A percentile compares a stretch with the other conserved stretches of the same genome.
Conservation (phyloP, 2,113 vertebrate species). For the Eudyptes chrysolophus region DNA sequence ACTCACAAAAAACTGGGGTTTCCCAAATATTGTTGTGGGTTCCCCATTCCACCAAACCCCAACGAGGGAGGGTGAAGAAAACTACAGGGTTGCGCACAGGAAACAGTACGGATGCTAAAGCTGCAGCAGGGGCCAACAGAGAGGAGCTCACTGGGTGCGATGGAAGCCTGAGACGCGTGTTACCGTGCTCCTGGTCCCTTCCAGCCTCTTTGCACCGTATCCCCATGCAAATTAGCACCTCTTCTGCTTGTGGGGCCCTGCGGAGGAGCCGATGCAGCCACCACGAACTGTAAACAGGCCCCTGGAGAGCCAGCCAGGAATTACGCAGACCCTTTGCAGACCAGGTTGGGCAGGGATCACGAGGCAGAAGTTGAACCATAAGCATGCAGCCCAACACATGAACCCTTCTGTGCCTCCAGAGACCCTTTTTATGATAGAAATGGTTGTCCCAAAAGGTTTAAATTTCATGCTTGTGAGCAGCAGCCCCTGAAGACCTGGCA, state of each 20-base stretch:
- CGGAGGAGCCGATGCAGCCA: not conserved
- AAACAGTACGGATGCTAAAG: not conserved
- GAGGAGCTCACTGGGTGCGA: not conserved
- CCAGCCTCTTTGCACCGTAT: not conserved
- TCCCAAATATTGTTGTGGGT: not conserved
- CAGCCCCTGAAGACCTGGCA: not conserved
- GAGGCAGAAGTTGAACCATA: not conserved
- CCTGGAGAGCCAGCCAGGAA: not conserved
- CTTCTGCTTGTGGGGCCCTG: too few relatives aligned
- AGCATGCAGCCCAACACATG: not conserved
- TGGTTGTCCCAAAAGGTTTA: not conserved
- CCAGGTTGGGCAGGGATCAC: not conserved
- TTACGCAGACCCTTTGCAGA: not conserved
- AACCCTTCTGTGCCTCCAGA: not conserved
- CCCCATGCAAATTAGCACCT: not conserved
- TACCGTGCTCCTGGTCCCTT: not conserved
- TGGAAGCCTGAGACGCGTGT: not conserved
- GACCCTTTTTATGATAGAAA: not conserved
- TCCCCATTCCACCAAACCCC: not conserved
- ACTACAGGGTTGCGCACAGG: not conserved
- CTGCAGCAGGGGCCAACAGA: too few relatives aligned
- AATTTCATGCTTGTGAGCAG: fast-evolving
- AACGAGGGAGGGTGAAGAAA: not conserved
- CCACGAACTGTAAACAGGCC: not conserved
- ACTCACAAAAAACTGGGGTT: not conserved